A percentile compares a stretch with the other conserved stretches of the same genome.
Evolutionary conservation across 2,888 invertebrate genomes (phyloP).

Genomic region (Lagria hirta): DNA sequence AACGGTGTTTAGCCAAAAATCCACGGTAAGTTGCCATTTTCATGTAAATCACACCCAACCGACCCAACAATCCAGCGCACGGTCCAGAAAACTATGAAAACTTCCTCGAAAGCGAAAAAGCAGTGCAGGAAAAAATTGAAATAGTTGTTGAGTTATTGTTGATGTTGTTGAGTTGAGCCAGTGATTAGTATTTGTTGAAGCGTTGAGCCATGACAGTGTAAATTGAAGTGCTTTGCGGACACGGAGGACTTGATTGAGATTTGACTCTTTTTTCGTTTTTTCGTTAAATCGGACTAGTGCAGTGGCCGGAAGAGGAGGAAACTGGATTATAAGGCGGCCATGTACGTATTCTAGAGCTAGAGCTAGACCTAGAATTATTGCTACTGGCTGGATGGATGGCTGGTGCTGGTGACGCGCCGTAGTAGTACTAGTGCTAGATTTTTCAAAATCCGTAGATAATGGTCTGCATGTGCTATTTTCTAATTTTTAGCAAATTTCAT

Average conservation of each 20-base stretch:
- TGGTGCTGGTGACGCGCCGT: too few relatives aligned
- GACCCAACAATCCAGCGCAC: slow-evolving; percentile 35
- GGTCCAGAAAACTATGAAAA: slow-evolving; percentile 37
- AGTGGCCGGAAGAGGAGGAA: slow-evolving; percentile 18
- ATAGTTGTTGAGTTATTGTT: too few relatives aligned
- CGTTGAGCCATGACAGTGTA: slow-evolving; percentile 53
- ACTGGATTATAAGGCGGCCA: slow-evolving; percentile 12
- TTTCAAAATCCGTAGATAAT: too few relatives aligned
- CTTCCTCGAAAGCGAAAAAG: slow-evolving; percentile 34
- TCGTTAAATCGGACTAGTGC: slow-evolving; percentile 19
- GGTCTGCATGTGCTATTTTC: too few relatives aligned
- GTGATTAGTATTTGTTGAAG: slow-evolving; percentile 38
- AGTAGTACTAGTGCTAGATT: too few relatives aligned
- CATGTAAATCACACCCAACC: slow-evolving; percentile 41
- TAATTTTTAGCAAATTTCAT: too few relatives aligned
- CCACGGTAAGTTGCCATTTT: slow-evolving; percentile 46
- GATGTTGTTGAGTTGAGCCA: slow-evolving; percentile 39
- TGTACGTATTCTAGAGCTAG: slow-evolving; percentile 37
- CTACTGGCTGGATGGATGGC: too few relatives aligned
- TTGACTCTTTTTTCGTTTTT: slow-evolving; percentile 6
- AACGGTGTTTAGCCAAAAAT: slow-evolving; percentile 38
- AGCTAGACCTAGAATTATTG: too few relatives aligned
- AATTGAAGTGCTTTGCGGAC: slow-evolving; percentile 49
- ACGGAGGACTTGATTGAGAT: slow-evolving; percentile 1
- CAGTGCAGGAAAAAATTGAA: slow-evolving; percentile 43